Base-by-base conservation (phyloP, 2,888 invertebrate species). In the Lumbricus terrestris region DNA sequence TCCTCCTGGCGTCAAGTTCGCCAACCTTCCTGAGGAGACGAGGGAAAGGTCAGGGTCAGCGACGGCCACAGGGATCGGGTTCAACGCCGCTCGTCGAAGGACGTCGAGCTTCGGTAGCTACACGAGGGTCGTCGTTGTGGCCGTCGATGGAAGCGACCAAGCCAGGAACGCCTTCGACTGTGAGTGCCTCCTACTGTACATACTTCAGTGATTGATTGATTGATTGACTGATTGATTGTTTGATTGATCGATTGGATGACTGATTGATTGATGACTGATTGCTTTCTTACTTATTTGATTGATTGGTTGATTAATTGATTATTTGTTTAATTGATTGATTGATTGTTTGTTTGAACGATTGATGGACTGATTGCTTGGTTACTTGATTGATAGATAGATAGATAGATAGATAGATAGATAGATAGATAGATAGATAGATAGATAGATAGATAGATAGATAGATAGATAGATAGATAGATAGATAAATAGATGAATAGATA, bases 131-230 rank as follows among this genome's bases (percentile, higher is more conserved):
- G 91, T 92, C 34, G 90, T 92, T 37, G 85, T 92, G 35, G 92
- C 92, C 6, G 89, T 92, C 20, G 92, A 92, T 88, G 89, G 89
- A 83, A 92, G 92, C 83, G 92, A 92, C 2, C 89, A 92, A 47
- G 88, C 92, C 40, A 90, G 91, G 69, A 88, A 90, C 33, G 92
- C 92, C 35, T 92, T 92, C 89, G 92, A 92, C 18, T 92, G 92
- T 92, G 35, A 90, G 91, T 91, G 82, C 82, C 2, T 2, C 6
- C 23, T n/a, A 6, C 8, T 69, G 8, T 29, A 69, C n/a, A n/a
- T 29, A n/a, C 8, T 69, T 69, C 11, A 69, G 8, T 69, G 69
- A 8, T n/a, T 69, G 69, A 13, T 69, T 69, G 69, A n/a, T 69
- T 69, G 69, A 69, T n/a, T 69, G 69, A 11, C n/a, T 69, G 69